Percentiles rank a stretch among this genome's conserved stretches.
Conservation (phyloP, 1,140 invertebrate species). For the Zaprionus vittiger region DNA sequence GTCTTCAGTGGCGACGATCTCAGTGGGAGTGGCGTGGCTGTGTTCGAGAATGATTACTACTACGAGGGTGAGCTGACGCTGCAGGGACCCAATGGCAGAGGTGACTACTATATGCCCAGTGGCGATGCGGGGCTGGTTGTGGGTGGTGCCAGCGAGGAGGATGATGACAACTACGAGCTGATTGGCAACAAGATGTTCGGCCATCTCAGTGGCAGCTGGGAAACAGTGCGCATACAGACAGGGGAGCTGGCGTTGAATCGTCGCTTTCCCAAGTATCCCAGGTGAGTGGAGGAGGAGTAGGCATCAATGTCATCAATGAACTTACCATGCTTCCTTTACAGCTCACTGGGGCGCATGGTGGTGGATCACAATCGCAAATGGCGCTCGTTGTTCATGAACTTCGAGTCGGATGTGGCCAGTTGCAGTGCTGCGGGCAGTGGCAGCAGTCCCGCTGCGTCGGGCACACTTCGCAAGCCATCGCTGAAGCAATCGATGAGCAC, state of each 20-base stretch:
- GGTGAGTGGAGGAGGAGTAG: slow-evolving; percentile 84
- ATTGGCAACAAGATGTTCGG: slow-evolving; percentile 85
- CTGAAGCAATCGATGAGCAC: slow-evolving; percentile 51
- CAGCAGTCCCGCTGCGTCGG: slow-evolving; percentile 19
- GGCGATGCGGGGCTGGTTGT: slow-evolving; percentile 45
- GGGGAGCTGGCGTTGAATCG: slow-evolving; percentile 90
- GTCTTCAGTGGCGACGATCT: slow-evolving; percentile 91
- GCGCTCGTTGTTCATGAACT: slow-evolving; percentile 75
- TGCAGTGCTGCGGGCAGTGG: slow-evolving; percentile 31
- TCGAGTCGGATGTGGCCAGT: slow-evolving; percentile 72
- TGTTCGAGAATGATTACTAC: slow-evolving; percentile 94
- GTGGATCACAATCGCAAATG: slow-evolving; percentile 75
- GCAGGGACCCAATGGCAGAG: slow-evolving; percentile 88
- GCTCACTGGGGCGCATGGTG: slow-evolving; percentile 60
- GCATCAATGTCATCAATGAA: neutral
- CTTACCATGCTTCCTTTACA: slow-evolving; percentile 12
- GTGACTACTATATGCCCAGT: slow-evolving; percentile 90
- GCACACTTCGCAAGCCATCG: slow-evolving; percentile 50
- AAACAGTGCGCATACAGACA: slow-evolving; percentile 91
- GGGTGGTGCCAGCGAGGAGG: slow-evolving; percentile 43
- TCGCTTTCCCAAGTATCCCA: slow-evolving; percentile 86
- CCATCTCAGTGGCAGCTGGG: slow-evolving; percentile 90
- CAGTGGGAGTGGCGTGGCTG: slow-evolving; percentile 93
- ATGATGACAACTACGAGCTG: slow-evolving; percentile 60
- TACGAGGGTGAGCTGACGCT: slow-evolving; percentile 94